Conservation (phyloP, 2,888 invertebrate genomes). For the Mythimna impura region DNA sequence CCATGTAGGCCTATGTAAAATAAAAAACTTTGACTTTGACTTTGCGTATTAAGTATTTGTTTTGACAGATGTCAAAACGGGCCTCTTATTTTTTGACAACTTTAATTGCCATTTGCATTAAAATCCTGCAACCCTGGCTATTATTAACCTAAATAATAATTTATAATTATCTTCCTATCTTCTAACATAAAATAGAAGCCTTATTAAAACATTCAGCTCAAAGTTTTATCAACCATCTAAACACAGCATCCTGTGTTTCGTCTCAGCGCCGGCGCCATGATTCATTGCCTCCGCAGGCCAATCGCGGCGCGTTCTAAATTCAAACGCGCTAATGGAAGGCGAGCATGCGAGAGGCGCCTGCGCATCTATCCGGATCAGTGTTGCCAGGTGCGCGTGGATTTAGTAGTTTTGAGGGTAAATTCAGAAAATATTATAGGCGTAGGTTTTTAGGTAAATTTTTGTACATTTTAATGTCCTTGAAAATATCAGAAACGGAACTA, state of each 20-base stretch:
- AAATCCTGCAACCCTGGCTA: too few species aligned
- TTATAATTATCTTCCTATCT: not conserved
- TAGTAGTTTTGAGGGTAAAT: slow-evolving; percentile 22
- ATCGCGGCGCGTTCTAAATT: slow-evolving; percentile 85
- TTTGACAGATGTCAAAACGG: too few species aligned
- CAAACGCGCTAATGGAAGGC: slow-evolving; percentile 88
- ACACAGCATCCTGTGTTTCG: slow-evolving; percentile 56
- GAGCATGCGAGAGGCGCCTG: slow-evolving; percentile 82
- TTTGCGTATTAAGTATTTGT: too few species aligned
- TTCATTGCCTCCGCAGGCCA: slow-evolving; percentile 79
- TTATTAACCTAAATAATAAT: too few species aligned
- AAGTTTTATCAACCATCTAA: slow-evolving; percentile 49
- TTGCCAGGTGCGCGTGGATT: slow-evolving; percentile 68
- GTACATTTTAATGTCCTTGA: not conserved
- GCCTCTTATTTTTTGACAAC: too few species aligned
- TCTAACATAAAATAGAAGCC: not conserved
- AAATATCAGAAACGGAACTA: not conserved
- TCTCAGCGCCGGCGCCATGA: slow-evolving; percentile 81
- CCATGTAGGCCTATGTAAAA: too few species aligned
- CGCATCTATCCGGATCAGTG: slow-evolving; percentile 76
- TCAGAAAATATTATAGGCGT: not conserved
- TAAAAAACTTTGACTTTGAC: too few species aligned
- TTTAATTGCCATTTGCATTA: too few species aligned
- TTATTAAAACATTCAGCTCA: slow-evolving; percentile 31
- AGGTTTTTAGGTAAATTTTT: not conserved